A percentile compares a stretch with the other conserved stretches of the same genome.
These are phyloP conservation scores for Pantelozetes paolii DNA, from an alignment of 2,888 invertebrate species.

Conservation along the genomic window DNA sequence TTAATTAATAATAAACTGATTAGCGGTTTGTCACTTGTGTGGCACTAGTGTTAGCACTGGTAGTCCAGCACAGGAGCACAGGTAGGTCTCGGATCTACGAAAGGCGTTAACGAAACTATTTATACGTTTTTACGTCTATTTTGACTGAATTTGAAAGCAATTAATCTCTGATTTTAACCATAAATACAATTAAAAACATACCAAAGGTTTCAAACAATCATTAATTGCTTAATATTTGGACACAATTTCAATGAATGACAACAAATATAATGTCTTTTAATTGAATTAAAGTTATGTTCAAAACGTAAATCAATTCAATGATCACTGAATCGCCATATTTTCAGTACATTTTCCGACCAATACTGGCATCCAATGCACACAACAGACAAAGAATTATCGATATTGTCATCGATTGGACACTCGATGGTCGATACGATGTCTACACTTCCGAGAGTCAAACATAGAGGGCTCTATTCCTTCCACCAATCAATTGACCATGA, in stretches of 20 bases:
- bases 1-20: neutral
- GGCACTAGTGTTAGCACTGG: conserved; percentile 2
- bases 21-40: neutral
- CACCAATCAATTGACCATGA: too few species aligned
- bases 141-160: too few species aligned
- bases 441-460: too few species aligned
- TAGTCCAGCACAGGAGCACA: neutral
- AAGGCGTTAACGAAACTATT: neutral
- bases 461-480: too few species aligned
- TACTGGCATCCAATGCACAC: neutral
- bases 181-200: neutral
- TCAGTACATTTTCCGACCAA: neutral
- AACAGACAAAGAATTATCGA: conserved; percentile 20
- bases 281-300: neutral
- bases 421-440: neutral
- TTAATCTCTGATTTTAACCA: neutral
- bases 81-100: neutral
- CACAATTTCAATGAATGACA: neutral
- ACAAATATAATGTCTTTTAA: neutral
- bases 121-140: neutral
- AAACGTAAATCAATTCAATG: conserved; percentile 8
- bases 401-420: neutral
- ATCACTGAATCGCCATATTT: conserved; percentile 30
- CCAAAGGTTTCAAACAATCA: neutral
- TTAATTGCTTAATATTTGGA: neutral